Evolutionary conservation across 2,797 vertebrate genomes (phyloP).

Genomic region (Anguilla anguilla): DNA sequence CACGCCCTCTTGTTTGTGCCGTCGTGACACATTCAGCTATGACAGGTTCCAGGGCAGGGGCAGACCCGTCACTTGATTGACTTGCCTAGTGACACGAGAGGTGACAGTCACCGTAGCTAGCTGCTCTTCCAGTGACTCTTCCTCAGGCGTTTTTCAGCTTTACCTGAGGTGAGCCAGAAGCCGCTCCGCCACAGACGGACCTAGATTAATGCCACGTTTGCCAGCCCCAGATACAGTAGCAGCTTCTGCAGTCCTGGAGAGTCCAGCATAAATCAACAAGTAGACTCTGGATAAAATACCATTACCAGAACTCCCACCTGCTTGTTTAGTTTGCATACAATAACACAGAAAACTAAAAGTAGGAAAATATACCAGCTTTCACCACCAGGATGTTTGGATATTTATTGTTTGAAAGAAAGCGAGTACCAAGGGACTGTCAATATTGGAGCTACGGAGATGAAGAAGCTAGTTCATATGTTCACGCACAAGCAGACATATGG

Average conservation of each 20-base stretch:
- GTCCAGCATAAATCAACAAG: background rate
- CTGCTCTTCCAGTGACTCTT: background rate
- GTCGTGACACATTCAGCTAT: background rate
- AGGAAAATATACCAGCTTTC: constrained; percentile 3
- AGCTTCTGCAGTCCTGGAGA: background rate
- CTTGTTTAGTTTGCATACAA: background rate
- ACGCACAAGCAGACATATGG: constrained; percentile 20
- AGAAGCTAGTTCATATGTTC: constrained; percentile 3
- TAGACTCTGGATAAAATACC: background rate
- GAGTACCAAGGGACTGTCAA: background rate
- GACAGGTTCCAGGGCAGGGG: background rate
- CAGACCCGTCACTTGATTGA: background rate
- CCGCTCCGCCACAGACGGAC: background rate
- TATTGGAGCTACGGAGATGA: constrained; percentile 14
- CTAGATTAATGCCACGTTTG: background rate
- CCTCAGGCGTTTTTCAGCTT: background rate
- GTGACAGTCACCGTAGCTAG: background rate
- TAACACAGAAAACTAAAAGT: constrained; percentile 7
- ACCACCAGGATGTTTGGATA: background rate
- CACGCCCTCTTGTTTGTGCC: background rate
- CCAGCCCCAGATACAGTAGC: background rate
- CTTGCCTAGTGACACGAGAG: background rate
- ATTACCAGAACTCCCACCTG: background rate
- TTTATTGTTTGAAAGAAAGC: background rate
- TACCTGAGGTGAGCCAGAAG: background rate